Evolutionary conservation across 1,140 invertebrate genomes (phyloP).

Genomic region (Carposina sasakii): DNA sequence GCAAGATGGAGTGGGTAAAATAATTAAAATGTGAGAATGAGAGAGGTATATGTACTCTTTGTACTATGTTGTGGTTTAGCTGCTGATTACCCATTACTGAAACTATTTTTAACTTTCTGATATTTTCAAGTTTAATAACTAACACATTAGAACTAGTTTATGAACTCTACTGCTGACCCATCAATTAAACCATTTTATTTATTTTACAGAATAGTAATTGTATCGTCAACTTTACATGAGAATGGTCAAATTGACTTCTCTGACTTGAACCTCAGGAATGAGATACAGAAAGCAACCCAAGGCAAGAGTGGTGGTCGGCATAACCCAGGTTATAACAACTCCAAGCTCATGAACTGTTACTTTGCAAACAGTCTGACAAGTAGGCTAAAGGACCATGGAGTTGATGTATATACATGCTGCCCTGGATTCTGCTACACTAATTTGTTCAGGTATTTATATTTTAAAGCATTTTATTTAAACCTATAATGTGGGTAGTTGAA

Average conservation of each 20-base stretch:
- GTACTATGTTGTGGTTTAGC: no score
- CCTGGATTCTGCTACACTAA: slow-evolving; percentile 90
- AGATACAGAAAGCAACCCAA: slow-evolving; percentile 55
- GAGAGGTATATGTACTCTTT: no score
- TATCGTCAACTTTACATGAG: slow-evolving; percentile 72
- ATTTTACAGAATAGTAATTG: slow-evolving; percentile 72
- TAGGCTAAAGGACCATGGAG: slow-evolving; percentile 71
- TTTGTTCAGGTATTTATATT: slow-evolving; percentile 54
- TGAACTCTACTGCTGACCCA: no score
- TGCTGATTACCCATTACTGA: no score
- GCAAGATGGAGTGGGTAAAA: no score
- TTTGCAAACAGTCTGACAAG: slow-evolving; percentile 78
- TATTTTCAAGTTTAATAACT: no score
- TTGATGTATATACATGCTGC: slow-evolving; percentile 84
- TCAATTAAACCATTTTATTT: not conserved
- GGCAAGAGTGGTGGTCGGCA: slow-evolving; percentile 51
- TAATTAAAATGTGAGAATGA: no score
- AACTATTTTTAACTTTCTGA: no score
- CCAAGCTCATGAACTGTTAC: slow-evolving; percentile 85
- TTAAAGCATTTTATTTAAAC: no score
- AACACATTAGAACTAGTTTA: no score
- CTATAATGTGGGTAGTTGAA: no score
- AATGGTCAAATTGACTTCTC: slow-evolving; percentile 79
- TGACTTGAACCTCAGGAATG: slow-evolving; percentile 73
- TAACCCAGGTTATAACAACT: slow-evolving; percentile 84